Conservation (phyloP, 2,113 vertebrate genomes). For the Melanocharis versteri region DNA sequence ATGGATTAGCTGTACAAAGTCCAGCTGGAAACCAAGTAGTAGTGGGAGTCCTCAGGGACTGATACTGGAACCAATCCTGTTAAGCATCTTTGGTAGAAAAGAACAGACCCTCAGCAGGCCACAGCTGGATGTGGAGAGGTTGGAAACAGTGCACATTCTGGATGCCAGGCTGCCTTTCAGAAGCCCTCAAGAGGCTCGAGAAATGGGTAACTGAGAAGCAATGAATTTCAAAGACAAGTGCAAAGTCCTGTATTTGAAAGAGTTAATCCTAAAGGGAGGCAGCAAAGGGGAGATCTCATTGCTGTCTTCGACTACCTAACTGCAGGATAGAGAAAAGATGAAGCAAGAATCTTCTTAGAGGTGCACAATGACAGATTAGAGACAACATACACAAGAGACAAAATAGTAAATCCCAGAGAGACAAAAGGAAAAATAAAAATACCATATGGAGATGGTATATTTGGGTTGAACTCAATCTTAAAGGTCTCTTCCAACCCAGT, state of each 20-base stretch:
- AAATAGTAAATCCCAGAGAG: not conserved
- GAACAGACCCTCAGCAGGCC: not conserved
- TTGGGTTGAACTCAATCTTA: no score
- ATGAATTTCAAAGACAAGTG: not conserved
- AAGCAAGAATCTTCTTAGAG: not conserved
- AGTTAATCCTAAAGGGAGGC: not conserved
- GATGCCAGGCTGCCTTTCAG: not conserved
- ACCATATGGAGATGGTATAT: not conserved
- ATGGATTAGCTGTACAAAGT: not conserved
- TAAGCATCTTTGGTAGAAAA: not conserved
- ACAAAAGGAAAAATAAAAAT: not conserved
- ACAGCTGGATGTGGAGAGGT: not conserved
- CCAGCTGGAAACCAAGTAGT: not conserved
- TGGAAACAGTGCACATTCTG: not conserved
- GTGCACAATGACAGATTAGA: not conserved
- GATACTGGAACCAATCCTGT: not conserved
- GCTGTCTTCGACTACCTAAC: not conserved
- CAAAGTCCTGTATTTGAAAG: not conserved
- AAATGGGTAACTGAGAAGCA: not conserved
- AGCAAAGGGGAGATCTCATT: not conserved
- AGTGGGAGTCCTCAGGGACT: not conserved
- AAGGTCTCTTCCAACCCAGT: no score
- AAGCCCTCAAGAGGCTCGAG: not conserved
- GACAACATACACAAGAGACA: not conserved
- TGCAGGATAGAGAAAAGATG: not conserved